A percentile compares a stretch with the other conserved stretches of the same genome.
phyloP scores from a whole-genome alignment of 1,140 invertebrate species.

The Drosophila jambulina region DNA sequence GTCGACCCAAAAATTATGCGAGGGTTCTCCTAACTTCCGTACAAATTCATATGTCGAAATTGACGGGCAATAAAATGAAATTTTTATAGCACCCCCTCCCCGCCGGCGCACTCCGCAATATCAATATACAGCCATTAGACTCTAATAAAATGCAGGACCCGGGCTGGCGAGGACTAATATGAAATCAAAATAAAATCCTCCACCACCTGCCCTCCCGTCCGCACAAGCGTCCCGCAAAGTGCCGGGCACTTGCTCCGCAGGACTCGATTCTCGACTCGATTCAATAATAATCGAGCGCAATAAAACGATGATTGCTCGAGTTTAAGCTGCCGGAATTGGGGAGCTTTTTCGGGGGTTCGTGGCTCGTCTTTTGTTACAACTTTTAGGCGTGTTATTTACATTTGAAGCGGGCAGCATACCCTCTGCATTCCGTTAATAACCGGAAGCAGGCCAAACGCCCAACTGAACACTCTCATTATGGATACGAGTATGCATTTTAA shows the following conservation, averaged over 20 bases:
- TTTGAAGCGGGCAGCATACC: slow-evolving; percentile 3
- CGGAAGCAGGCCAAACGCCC: slow-evolving; percentile 46
- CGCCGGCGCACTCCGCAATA: slow-evolving; percentile 40
- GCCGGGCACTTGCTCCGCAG: slow-evolving; percentile 34
- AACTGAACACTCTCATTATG: slow-evolving; percentile 53
- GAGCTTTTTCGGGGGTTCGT: not conserved
- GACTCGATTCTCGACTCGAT: slow-evolving; percentile 25
- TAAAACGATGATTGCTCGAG: slow-evolving; percentile 73
- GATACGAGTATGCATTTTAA: slow-evolving; percentile 45
- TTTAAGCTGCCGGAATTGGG: slow-evolving; percentile 40
- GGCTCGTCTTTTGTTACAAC: not conserved
- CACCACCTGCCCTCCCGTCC: slow-evolving; percentile 29
- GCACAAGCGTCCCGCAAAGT: slow-evolving; percentile 21
- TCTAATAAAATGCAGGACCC: slow-evolving; percentile 55
- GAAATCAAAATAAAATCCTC: slow-evolving; percentile 53
- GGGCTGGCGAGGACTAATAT: slow-evolving; percentile 31
- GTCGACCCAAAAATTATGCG: slow-evolving; percentile 33
- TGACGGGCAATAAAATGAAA: slow-evolving; percentile 71
- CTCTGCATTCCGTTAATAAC: slow-evolving; percentile 45
- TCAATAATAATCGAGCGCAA: slow-evolving; percentile 79
- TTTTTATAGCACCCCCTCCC: slow-evolving; percentile 58
- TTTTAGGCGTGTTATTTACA: slow-evolving; percentile 14
- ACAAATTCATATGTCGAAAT: slow-evolving; percentile 66
- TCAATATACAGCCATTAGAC: slow-evolving; percentile 65
- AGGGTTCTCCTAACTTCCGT: slow-evolving; percentile 12